Conservation (phyloP, 2,888 invertebrate species). For the Gari tellinella region DNA sequence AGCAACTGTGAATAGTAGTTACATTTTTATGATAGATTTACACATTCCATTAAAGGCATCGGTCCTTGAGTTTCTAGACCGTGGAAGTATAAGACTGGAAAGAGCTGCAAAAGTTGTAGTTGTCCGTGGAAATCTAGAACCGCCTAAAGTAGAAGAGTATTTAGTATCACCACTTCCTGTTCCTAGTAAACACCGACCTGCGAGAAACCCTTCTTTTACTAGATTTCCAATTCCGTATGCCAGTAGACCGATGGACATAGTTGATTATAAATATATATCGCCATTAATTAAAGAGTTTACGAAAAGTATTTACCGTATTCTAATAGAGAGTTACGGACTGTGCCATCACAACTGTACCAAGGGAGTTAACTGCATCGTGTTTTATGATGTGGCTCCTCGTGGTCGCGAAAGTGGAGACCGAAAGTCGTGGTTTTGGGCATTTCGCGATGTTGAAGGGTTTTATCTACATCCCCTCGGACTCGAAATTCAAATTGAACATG, state of each 20-base stretch:
- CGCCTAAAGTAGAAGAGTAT: constrained; percentile 77
- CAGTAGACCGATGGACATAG: constrained; percentile 68
- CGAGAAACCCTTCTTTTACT: constrained; percentile 71
- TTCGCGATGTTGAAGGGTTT: constrained; percentile 74
- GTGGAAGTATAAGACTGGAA: constrained; percentile 66
- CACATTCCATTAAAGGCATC: constrained; percentile 71
- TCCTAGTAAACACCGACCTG: constrained; percentile 64
- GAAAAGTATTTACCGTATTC: constrained; percentile 61
- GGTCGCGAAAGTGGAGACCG: constrained; percentile 70
- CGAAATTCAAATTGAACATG: constrained; percentile 74
- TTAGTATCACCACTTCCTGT: constrained; percentile 75
- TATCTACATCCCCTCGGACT: constrained; percentile 77
- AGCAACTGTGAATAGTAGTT: constrained; percentile 70
- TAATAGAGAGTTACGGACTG: constrained; percentile 71
- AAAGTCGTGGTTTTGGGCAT: constrained; percentile 74
- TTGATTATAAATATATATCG: constrained; percentile 68
- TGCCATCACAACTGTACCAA: constrained; percentile 74
- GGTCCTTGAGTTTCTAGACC: constrained; percentile 68
- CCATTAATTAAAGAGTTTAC: constrained; percentile 59
- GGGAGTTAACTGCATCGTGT: constrained; percentile 67
- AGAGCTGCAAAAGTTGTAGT: constrained; percentile 74
- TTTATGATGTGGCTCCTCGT: constrained; percentile 73
- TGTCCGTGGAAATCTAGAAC: constrained; percentile 72
- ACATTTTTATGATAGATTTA: constrained; percentile 76
- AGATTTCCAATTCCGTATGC: constrained; percentile 71